Conservation (phyloP, 35 echinoderm and acorn worm genomes). For the Apostichopus parvimensis region DNA sequence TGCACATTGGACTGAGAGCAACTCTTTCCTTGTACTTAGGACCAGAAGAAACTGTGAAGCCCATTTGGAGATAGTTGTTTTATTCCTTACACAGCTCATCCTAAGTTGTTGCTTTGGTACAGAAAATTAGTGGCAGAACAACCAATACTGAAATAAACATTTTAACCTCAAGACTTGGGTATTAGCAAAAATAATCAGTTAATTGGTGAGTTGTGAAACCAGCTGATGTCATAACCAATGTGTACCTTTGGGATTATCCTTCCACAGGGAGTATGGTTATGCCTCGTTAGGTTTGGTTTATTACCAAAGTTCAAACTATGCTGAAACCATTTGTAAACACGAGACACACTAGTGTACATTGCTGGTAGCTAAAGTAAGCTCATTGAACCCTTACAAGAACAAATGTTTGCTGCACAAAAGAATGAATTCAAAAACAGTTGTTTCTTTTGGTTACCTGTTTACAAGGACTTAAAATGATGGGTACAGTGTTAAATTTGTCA, state of each 20-base stretch:
- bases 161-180: neutral
- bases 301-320: neutral
- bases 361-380: conserved; percentile 8
- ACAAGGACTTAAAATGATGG: neutral
- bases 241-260: conserved; percentile 24
- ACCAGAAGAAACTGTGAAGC: too few relatives aligned
- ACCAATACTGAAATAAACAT: neutral
- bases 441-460: neutral
- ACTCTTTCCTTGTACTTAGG: too few relatives aligned
- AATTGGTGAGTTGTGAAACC: neutral
- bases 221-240: neutral
- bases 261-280: neutral
- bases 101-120: too few relatives aligned
- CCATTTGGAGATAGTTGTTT: too few relatives aligned
- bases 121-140: too few relatives aligned
- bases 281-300: neutral
- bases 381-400: neutral
- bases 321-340: conserved; percentile 9
- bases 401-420: neutral
- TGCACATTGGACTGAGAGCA: too few relatives aligned
- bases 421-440: conserved; percentile 26
- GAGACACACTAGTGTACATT: neutral
- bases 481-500: too few relatives aligned
- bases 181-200: conserved; percentile 7
- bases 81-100: too few relatives aligned